Evolutionary conservation across 2,797 vertebrate genomes (phyloP).

Genomic region (Rhabdophis nuchalis): DNA sequence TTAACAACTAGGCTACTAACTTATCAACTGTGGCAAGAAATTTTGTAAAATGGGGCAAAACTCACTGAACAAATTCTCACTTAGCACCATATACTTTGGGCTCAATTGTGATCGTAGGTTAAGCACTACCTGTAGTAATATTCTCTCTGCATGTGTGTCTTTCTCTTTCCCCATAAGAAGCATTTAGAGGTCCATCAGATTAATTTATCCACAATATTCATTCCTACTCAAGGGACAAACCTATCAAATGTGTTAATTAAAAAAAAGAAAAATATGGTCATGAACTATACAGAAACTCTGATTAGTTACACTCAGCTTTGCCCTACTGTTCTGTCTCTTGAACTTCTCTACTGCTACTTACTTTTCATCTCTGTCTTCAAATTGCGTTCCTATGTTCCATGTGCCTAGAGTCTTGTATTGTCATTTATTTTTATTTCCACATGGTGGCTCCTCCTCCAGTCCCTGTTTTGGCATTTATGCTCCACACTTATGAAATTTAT

Average conservation of each 20-base stretch:
- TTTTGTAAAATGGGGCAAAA: too few species aligned
- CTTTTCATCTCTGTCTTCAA: background rate
- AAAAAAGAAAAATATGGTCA: background rate
- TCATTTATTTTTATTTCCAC: background rate
- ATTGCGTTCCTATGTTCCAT: background rate
- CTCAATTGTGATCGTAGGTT: too few species aligned
- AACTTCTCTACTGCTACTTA: background rate
- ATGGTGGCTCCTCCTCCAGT: too few species aligned
- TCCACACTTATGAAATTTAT: background rate
- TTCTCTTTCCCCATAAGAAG: background rate
- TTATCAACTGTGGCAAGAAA: too few species aligned
- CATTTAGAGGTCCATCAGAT: background rate
- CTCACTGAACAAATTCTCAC: too few species aligned
- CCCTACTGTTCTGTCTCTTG: background rate
- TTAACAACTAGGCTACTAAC: too few species aligned
- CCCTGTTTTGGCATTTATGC: background rate
- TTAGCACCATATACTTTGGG: too few species aligned
- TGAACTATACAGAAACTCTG: background rate
- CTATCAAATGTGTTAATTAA: background rate
- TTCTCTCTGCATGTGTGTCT: too few species aligned
- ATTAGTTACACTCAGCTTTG: background rate
- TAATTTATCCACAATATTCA: background rate
- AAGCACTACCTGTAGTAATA: too few species aligned
- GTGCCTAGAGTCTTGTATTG: background rate
- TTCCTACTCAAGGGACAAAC: background rate